These are phyloP conservation scores for Tetranychus urticae DNA, from an alignment of 1,140 invertebrate genomes.

Conservation along the genomic window DNA sequence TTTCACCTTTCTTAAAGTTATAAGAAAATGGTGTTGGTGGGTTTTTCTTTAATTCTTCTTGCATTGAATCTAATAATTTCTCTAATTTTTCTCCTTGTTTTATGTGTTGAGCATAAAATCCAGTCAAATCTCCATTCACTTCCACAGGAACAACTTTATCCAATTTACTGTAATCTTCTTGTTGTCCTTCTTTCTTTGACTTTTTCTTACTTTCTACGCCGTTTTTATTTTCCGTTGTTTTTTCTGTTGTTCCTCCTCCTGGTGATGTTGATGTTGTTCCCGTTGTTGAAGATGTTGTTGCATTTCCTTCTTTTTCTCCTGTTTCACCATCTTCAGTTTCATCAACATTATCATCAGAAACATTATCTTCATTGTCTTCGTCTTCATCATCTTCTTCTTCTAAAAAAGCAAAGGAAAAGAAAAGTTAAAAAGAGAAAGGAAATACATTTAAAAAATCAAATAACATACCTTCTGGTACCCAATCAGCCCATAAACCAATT, in stretches of 20 bases:
- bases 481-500: conserved; percentile 19
- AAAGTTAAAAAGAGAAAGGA: neutral
- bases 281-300: too few relatives aligned
- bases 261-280: too few relatives aligned
- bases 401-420: neutral
- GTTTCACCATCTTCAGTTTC: too few relatives aligned
- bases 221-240: neutral
- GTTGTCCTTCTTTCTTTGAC: conserved; percentile 30
- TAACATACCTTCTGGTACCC: conserved; percentile 7
- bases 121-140: conserved; percentile 36
- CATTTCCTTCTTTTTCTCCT: neutral
- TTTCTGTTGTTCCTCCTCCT: too few relatives aligned
- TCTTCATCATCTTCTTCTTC: conserved; percentile 2
- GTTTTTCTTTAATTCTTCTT: conserved; percentile 57
- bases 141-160: conserved; percentile 74
- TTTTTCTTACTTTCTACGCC: conserved; percentile 5
- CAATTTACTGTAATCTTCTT: conserved; percentile 30
- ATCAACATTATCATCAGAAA: conserved; percentile 23
- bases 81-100: conserved; percentile 58
- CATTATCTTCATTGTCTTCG: conserved; percentile 40
- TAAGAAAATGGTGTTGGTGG: conserved; percentile 64
- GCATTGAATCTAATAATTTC: conserved; percentile 51
- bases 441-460: neutral
- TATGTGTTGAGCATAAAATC: conserved; percentile 69
- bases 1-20: conserved; percentile 51